Conservation (phyloP, 1,140 invertebrate genomes). For the Pachypeltis micranthus region DNA sequence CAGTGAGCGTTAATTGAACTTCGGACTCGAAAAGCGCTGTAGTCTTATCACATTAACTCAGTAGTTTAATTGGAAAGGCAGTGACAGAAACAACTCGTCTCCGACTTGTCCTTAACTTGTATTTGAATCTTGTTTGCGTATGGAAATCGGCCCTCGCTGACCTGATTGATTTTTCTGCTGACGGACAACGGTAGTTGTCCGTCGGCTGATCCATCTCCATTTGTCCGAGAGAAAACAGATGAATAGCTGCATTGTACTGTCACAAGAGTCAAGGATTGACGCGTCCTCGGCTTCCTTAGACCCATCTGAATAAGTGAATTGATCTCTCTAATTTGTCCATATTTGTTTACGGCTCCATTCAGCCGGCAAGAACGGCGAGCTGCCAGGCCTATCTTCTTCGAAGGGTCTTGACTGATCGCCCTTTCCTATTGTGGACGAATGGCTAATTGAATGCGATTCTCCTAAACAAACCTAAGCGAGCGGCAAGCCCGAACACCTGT, state of each 20-base stretch:
- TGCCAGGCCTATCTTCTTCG: background rate
- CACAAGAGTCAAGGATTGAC: background rate
- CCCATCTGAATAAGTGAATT: background rate
- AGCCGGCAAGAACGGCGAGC: background rate
- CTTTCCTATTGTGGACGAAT: background rate
- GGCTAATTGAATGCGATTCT: background rate
- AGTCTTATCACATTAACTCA: no score
- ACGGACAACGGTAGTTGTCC: no score
- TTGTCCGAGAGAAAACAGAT: background rate
- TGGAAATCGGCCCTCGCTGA: no score
- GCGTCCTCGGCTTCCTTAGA: background rate
- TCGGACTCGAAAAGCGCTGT: no score
- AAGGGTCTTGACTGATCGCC: background rate
- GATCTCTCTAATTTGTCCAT: background rate
- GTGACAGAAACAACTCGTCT: no score
- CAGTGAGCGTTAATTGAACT: no score
- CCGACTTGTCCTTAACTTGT: no score
- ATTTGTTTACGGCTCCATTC: background rate
- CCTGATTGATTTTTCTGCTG: no score
- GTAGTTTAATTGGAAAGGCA: no score
- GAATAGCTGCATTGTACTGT: background rate
- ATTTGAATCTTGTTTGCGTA: no score
- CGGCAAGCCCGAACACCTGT: no score
- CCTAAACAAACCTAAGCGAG: no score
- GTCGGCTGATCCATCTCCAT: background rate